phyloP scores from a whole-genome alignment of 2,888 invertebrate species.

The Pomacea canaliculata region DNA sequence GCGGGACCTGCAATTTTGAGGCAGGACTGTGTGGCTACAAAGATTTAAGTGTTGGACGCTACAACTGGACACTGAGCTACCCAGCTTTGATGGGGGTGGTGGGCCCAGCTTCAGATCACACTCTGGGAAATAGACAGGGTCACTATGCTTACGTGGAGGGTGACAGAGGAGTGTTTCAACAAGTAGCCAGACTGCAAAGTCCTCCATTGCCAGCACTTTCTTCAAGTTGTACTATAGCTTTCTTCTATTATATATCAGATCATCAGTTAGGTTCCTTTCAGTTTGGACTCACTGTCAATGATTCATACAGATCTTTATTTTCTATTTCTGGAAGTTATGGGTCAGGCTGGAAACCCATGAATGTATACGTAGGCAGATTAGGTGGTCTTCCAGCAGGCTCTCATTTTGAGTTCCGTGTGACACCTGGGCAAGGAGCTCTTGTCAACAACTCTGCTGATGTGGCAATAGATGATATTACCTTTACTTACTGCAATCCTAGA shows the following conservation, averaged over 20 bases:
- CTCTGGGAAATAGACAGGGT: constrained; percentile 49
- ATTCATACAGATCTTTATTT: constrained; percentile 32
- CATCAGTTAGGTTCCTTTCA: constrained; percentile 49
- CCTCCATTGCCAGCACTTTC: constrained; percentile 36
- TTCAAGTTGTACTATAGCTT: constrained; percentile 55
- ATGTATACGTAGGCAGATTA: constrained; percentile 17
- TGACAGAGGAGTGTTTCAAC: constrained; percentile 39
- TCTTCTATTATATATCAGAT: constrained; percentile 67
- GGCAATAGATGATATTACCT: constrained; percentile 64
- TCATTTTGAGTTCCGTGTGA: constrained; percentile 14
- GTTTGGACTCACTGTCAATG: constrained; percentile 35
- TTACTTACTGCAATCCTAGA: constrained; percentile 51
- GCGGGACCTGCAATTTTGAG: constrained; percentile 65
- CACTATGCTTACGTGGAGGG: constrained; percentile 59
- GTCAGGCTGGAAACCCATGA: constrained; percentile 4
- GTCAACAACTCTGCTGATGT: constrained; percentile 21
- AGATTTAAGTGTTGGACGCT: constrained; percentile 55
- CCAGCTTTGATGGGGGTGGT: constrained; percentile 34
- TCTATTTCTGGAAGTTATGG: constrained; percentile 5
- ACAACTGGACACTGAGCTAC: constrained; percentile 50
- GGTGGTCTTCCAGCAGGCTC: background rate
- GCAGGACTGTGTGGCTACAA: constrained; percentile 56
- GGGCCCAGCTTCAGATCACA: constrained; percentile 53
- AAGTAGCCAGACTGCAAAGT: constrained; percentile 52
- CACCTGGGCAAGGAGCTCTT: constrained; percentile 6